Conservation (phyloP, 2,113 vertebrate genomes). For the Fulica atra region DNA sequence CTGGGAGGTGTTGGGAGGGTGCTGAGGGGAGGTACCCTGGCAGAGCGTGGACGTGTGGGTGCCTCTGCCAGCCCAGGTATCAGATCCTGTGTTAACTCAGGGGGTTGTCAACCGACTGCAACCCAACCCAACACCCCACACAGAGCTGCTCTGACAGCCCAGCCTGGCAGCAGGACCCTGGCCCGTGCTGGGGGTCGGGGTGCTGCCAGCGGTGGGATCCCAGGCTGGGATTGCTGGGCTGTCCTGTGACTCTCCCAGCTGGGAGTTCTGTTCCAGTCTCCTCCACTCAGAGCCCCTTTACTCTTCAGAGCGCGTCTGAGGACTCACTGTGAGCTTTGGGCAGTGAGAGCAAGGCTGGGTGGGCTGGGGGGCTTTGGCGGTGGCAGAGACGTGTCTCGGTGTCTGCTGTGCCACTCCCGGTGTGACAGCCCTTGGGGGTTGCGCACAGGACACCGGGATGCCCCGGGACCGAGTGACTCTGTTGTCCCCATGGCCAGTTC, state of each 20-base stretch:
- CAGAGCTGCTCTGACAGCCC: background rate
- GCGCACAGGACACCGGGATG: background rate
- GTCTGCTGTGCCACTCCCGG: background rate
- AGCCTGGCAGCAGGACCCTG: background rate
- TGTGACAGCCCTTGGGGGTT: background rate
- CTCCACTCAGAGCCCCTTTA: background rate
- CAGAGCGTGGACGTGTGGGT: background rate
- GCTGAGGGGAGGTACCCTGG: background rate
- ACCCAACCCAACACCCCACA: too few species aligned
- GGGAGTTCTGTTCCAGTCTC: background rate
- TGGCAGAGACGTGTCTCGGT: background rate
- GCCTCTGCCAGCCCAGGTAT: background rate
- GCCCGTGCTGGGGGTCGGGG: accelerated
- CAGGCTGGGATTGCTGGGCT: too few species aligned
- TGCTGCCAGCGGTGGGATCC: accelerated
- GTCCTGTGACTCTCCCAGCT: accelerated
- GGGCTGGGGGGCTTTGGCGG: background rate
- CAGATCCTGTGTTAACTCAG: background rate
- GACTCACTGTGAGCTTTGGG: background rate
- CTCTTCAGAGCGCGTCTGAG: background rate
- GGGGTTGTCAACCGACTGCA: background rate
- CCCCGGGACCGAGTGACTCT: background rate
- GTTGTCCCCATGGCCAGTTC: accelerated
- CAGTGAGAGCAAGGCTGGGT: background rate
- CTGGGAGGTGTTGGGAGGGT: too few species aligned